Base-by-base conservation (phyloP, 2,113 vertebrate species). In the Lepisosteus osseus region DNA sequence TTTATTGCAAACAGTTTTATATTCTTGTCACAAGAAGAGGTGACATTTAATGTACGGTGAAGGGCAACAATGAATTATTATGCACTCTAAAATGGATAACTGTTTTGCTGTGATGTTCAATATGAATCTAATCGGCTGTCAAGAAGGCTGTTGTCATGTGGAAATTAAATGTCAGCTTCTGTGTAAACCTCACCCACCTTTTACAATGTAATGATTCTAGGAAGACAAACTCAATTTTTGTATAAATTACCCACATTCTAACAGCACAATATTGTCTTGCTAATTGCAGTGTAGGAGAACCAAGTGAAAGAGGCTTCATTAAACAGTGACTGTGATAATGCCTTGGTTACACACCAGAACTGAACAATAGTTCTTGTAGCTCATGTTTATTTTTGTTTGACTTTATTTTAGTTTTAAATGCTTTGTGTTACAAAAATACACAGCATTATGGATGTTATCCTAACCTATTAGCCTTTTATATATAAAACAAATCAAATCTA, bases 51-150 rank as follows among this genome's bases (percentile, higher is more conserved):
- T 77, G 59, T 72, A 80, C 0, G 0, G 7, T 79, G 78, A 87
- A 90, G 76, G 75, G 54, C 78, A 86, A 68, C 74, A 79, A 14
- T 78, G 71, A 85, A 75, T 88, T 86, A 85, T 80, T 79, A 82
- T 82, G 63, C 13, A 72, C 63, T 85, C 72, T 79, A 73, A 84
- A 82, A 73, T 78, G 74, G 70, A 78, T 78, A 79, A 81, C 59
- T 83, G 55, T 78, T 87, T 87, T 87, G 65, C 55, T 83, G 42
- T 69, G 74, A 54, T 84, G 68, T 68, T 84, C 71, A 78, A 5
- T 77, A 70, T 78, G 87, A 76, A 80, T 78, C 66, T 81, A 84
- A 80, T 85, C 73, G 77, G 4, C 63, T 81, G 76, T 82, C 78
- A 80, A 56, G 70, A 83, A 76, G 40, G 59, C 62, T 74, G 41